phyloP scores from a whole-genome alignment of 1,140 invertebrate genomes.

The Reticulitermes speratus region DNA sequence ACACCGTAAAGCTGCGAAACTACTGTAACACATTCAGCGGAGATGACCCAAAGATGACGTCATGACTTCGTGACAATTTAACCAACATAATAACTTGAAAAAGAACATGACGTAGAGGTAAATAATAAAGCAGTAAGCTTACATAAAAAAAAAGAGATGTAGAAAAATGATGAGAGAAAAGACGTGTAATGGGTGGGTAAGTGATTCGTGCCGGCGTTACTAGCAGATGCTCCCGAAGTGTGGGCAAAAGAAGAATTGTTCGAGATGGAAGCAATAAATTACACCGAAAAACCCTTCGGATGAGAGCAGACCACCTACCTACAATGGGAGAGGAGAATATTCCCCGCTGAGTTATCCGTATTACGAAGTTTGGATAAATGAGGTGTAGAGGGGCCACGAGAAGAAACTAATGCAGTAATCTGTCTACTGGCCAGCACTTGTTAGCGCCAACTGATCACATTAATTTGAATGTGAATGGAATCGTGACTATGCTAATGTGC shows the following conservation, averaged over 20 bases:
- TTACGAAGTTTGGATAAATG: not conserved
- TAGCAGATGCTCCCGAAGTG: slow-evolving; percentile 5
- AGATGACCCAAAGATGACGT: not conserved
- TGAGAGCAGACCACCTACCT: slow-evolving; percentile 1
- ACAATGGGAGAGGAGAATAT: not conserved
- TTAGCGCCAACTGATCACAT: slow-evolving; percentile 5
- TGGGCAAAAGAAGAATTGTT: slow-evolving; percentile 10
- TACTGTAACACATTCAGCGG: too few relatives aligned
- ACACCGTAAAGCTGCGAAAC: too few relatives aligned
- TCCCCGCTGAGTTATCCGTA: slow-evolving; percentile 1
- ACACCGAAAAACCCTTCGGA: slow-evolving; percentile 3
- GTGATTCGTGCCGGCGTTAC: not conserved
- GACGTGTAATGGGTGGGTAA: slow-evolving; percentile 2
- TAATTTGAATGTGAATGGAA: not conserved
- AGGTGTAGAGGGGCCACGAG: not conserved
- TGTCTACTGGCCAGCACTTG: not conserved
- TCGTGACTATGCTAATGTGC: not conserved
- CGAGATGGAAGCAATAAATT: slow-evolving; percentile 8
- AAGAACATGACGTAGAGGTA: not conserved
- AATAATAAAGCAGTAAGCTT: not conserved
- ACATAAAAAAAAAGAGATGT: not conserved
- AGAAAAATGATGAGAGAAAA: slow-evolving; percentile 8
- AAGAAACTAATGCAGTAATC: slow-evolving; percentile 19
- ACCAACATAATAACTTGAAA: not conserved
- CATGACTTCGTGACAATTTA: not conserved